phyloP scores from a whole-genome alignment of 1,140 invertebrate genomes.

The Maconellicoccus hirsutus region DNA sequence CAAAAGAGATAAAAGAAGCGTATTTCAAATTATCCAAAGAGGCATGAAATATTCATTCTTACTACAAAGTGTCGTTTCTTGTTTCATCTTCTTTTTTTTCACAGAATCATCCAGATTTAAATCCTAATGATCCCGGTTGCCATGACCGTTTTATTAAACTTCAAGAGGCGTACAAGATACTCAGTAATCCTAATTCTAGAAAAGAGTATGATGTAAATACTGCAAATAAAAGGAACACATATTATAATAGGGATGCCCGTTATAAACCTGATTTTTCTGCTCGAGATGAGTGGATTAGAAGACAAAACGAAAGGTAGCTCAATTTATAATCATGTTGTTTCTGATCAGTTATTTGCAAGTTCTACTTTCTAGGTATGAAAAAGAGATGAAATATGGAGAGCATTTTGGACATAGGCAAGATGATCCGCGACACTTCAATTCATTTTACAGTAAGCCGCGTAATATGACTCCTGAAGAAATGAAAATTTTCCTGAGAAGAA shows the following conservation, averaged over 20 bases:
- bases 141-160: not conserved
- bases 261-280: not conserved
- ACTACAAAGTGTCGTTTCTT: not conserved
- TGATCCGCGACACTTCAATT: not conserved
- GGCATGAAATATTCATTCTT: not conserved
- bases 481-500: not conserved
- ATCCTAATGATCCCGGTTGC: not conserved
- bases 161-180: not conserved
- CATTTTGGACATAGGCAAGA: not conserved
- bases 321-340: not conserved
- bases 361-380: not conserved
- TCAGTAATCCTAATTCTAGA: not conserved
- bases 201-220: not conserved
- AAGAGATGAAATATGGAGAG: not conserved
- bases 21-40: conserved; percentile 1
- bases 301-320: not conserved
- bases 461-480: not conserved
- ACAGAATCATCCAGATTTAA: not conserved
- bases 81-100: not conserved
- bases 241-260: not conserved
- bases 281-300: not conserved
- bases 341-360: no score
- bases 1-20: not conserved
- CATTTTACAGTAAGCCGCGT: not conserved
- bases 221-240: not conserved